Evolutionary conservation across 2,888 invertebrate genomes (phyloP).

Genomic region (Mythimna albipuncta): DNA sequence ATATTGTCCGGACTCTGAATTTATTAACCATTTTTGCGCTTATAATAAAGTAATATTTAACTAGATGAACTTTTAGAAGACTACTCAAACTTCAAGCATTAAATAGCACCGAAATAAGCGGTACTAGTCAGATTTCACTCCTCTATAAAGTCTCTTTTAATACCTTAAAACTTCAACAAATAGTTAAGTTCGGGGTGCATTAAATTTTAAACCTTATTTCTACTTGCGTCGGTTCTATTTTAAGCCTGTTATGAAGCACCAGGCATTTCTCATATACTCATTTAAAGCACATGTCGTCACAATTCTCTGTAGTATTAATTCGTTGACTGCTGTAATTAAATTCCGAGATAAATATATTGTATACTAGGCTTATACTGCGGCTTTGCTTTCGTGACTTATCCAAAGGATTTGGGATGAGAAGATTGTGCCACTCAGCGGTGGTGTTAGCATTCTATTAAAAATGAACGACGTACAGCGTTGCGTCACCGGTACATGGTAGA

Average conservation of each 20-base stretch:
- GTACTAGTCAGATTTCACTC: conserved; percentile 5
- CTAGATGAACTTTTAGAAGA: neutral
- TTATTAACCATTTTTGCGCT: too few species aligned
- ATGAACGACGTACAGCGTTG: too few species aligned
- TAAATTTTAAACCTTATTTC: conserved; percentile 8
- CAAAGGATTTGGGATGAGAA: neutral
- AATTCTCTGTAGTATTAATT: neutral
- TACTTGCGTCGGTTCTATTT: neutral
- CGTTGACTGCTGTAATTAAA: conserved; percentile 9
- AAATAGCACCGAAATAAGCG: conserved; percentile 3
- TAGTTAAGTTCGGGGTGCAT: neutral
- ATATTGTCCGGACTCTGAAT: too few species aligned
- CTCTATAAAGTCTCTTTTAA: neutral
- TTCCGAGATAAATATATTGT: neutral
- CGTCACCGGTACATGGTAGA: too few species aligned
- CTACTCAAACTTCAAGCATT: neutral
- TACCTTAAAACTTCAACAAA: neutral
- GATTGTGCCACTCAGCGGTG: too few species aligned
- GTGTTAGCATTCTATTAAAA: too few species aligned
- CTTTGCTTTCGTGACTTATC: neutral
- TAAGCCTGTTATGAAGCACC: neutral
- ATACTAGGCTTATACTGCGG: neutral
- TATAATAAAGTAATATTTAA: too few species aligned
- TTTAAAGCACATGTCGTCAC: conserved; percentile 1
- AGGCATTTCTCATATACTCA: neutral